Conservation (phyloP, 2,888 invertebrate genomes). For the Xanthorhoe spadicearia region DNA sequence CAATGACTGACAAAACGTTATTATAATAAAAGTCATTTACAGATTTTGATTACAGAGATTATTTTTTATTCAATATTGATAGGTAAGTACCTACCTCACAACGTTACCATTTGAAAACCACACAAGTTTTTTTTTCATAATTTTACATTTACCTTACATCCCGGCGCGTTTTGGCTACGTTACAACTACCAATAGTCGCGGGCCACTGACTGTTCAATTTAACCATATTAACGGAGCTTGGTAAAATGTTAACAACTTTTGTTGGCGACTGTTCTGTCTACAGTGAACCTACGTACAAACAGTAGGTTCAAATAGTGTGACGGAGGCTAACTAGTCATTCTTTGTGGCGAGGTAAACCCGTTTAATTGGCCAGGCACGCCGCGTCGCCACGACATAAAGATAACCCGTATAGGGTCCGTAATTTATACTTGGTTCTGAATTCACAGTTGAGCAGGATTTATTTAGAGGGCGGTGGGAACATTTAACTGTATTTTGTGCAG, state of each 20-base stretch:
- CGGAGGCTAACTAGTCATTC: conserved; percentile 50
- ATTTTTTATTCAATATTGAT: too few relatives aligned
- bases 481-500: conserved; percentile 11
- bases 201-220: too few relatives aligned
- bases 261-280: neutral
- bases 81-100: too few relatives aligned
- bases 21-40: too few relatives aligned
- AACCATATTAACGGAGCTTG: neutral
- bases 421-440: conserved; percentile 38
- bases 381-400: conserved; percentile 53
- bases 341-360: conserved; percentile 46
- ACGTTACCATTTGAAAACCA: too few relatives aligned
- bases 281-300: neutral
- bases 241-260: neutral
- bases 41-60: too few relatives aligned
- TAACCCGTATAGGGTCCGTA: conserved; percentile 50
- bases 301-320: conserved; percentile 31
- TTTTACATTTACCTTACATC: too few relatives aligned
- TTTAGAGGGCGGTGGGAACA: conserved; percentile 20
- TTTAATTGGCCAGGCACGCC: conserved; percentile 60
- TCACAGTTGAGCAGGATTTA: conserved; percentile 33
- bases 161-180: too few relatives aligned
- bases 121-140: too few relatives aligned
- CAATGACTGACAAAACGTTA: too few relatives aligned
- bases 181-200: too few relatives aligned